phyloP scores from a whole-genome alignment of 2,113 vertebrate species.

The Dermatemys mawii region DNA sequence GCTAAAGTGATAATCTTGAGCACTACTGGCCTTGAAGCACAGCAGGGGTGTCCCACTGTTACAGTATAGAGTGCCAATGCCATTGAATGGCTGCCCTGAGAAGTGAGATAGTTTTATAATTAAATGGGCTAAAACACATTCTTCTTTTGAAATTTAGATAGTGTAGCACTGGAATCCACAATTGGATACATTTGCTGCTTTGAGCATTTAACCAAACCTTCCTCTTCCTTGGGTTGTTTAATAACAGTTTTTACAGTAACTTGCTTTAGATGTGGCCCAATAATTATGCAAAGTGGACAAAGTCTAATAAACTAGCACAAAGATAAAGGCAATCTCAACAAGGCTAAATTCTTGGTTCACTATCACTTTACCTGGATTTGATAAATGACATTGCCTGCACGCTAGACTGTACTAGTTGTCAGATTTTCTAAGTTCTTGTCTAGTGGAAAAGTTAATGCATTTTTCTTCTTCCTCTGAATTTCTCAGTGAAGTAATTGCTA shows the following conservation, averaged over 20 bases:
- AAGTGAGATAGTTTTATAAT: background rate
- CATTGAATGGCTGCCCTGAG: background rate
- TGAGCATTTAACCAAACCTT: background rate
- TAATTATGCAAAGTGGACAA: conserved; percentile 45
- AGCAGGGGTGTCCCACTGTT: background rate
- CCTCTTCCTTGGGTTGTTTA: background rate
- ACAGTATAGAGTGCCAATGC: background rate
- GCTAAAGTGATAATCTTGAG: background rate
- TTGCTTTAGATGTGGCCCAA: conserved; percentile 35
- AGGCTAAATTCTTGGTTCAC: conserved; percentile 24
- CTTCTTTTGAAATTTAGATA: background rate
- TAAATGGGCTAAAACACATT: background rate
- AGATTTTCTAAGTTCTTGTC: conserved; percentile 61
- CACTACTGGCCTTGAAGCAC: background rate
- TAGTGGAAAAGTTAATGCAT: conserved; percentile 54
- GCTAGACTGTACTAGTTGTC: conserved; percentile 26
- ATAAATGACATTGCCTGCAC: conserved; percentile 34
- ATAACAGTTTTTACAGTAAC: conserved; percentile 45
- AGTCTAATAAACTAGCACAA: conserved; percentile 36
- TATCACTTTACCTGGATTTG: conserved; percentile 58
- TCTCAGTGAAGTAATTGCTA: conserved; percentile 58
- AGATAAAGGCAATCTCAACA: conserved; percentile 23
- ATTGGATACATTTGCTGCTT: background rate
- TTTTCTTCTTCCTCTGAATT: conserved; percentile 52
- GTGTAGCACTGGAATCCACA: background rate